Percentiles rank a stretch among this genome's conserved stretches.
These are phyloP conservation scores for Agelas oroides DNA, from an alignment of 37 sponge, comb jelly and placozoan species.

Conservation along the genomic window DNA sequence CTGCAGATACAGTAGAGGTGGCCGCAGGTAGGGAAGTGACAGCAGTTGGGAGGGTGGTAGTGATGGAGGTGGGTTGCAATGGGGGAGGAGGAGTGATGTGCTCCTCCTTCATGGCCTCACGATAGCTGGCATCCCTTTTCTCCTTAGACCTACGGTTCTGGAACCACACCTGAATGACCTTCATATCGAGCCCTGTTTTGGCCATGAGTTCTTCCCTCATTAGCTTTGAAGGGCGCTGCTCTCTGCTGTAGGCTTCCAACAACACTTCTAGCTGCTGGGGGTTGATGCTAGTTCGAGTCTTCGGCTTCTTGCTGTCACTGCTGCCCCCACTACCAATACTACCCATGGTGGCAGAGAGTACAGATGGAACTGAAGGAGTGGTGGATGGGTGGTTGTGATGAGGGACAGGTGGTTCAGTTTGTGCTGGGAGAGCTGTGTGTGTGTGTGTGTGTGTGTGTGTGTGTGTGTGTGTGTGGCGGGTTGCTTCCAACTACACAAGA, in stretches of 20 bases:
- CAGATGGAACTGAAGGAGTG: not conserved
- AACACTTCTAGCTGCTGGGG: constrained; percentile 75
- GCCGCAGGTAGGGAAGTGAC: not conserved
- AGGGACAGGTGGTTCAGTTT: not conserved
- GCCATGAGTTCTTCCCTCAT: constrained; percentile 67
- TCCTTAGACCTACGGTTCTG: constrained; percentile 92
- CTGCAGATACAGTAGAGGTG: not conserved
- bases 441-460: constrained; percentile 5
- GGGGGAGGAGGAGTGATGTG: not conserved
- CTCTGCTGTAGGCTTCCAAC: constrained; percentile 64
- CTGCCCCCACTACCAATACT: not conserved
- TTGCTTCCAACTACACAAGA: too few relatives aligned
- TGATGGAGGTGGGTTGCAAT: not conserved
- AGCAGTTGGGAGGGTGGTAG: not conserved
- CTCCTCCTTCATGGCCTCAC: constrained; percentile 12
- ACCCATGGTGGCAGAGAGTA: not conserved
- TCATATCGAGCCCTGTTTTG: constrained; percentile 76
- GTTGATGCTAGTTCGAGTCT: constrained; percentile 75
- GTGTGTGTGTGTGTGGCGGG: too few relatives aligned
- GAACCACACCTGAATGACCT: constrained; percentile 94
- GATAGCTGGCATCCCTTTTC: constrained; percentile 67
- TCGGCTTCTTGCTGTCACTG: constrained; percentile 38
- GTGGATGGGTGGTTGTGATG: not conserved
- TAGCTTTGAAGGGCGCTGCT: constrained; percentile 72
- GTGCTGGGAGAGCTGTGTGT: not conserved